Percentiles rank a stretch among this genome's conserved stretches.
These are phyloP conservation scores for Neotragus moschatus DNA, from an alignment of 2,113 vertebrate species.

Conservation along the genomic window DNA sequence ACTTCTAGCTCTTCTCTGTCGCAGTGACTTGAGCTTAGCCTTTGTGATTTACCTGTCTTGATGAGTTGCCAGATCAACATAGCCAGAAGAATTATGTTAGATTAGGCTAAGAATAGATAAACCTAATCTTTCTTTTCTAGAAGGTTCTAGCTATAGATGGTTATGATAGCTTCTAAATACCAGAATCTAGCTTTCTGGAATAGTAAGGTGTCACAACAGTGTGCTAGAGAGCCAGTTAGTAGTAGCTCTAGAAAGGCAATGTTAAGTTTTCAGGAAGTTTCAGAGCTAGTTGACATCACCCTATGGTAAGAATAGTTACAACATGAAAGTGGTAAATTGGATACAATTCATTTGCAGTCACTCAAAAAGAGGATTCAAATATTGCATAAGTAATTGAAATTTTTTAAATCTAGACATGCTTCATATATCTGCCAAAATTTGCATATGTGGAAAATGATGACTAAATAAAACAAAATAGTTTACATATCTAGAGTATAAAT, in stretches of 20 bases:
- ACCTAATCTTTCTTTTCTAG: not conserved
- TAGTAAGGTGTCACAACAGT: not conserved
- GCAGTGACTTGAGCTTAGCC: not conserved
- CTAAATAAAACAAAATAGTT: constrained; percentile 35
- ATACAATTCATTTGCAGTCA: not conserved
- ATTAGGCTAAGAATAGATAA: not conserved
- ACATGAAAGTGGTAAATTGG: not conserved
- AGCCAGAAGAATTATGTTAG: not conserved
- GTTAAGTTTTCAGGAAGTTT: not conserved
- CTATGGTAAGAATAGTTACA: not conserved
- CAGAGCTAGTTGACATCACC: not conserved
- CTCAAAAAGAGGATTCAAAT: not conserved
- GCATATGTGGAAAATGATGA: not conserved
- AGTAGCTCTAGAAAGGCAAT: not conserved
- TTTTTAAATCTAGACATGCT: not conserved
- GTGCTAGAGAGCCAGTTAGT: not conserved
- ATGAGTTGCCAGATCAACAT: not conserved
- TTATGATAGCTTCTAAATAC: not conserved
- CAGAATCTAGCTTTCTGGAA: not conserved
- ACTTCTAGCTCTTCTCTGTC: not conserved
- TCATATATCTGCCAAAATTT: not conserved
- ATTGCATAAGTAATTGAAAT: not conserved
- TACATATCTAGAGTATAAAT: constrained; percentile 51
- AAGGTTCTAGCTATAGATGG: not conserved
- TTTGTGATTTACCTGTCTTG: not conserved